A percentile compares a stretch with the other conserved stretches of the same genome.
Evolutionary conservation across 2,113 vertebrate species (phyloP).

Genomic region (Circaetus cinerascens): DNA sequence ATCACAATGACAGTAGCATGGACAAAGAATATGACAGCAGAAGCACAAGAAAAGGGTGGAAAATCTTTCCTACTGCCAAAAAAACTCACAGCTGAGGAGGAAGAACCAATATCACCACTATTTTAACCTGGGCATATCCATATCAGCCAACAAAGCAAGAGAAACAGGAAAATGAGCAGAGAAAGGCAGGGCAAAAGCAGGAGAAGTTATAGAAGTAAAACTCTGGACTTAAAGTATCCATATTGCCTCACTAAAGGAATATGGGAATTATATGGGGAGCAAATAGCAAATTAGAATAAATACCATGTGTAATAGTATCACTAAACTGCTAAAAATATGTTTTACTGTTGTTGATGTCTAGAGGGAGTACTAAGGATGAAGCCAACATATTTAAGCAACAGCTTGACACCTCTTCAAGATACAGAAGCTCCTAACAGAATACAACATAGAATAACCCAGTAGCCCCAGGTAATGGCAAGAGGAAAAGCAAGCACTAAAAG

Average conservation of each 20-base stretch:
- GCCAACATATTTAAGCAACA: not conserved
- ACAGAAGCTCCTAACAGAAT: not conserved
- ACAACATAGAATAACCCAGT: not conserved
- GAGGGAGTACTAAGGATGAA: not conserved
- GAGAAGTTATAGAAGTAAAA: not conserved
- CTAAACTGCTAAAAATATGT: not conserved
- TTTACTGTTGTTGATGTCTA: not conserved
- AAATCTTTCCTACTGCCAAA: not conserved
- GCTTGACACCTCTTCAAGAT: not conserved
- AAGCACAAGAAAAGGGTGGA: not conserved
- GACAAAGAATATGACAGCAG: not conserved
- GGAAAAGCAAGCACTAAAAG: not conserved
- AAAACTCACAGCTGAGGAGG: not conserved
- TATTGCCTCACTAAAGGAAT: not conserved
- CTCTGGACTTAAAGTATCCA: not conserved
- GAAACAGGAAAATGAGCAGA: not conserved
- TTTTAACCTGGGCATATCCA: not conserved
- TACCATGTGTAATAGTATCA: not conserved
- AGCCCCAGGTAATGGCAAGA: not conserved
- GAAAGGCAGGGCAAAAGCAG: not conserved
- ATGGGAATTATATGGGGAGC: not conserved
- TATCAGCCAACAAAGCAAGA: not conserved
- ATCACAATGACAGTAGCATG: fast-evolving
- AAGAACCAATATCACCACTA: not conserved
- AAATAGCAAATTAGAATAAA: not conserved